These are phyloP conservation scores for Formica selysi DNA, from an alignment of 1,140 invertebrate species.

Conservation along the genomic window DNA sequence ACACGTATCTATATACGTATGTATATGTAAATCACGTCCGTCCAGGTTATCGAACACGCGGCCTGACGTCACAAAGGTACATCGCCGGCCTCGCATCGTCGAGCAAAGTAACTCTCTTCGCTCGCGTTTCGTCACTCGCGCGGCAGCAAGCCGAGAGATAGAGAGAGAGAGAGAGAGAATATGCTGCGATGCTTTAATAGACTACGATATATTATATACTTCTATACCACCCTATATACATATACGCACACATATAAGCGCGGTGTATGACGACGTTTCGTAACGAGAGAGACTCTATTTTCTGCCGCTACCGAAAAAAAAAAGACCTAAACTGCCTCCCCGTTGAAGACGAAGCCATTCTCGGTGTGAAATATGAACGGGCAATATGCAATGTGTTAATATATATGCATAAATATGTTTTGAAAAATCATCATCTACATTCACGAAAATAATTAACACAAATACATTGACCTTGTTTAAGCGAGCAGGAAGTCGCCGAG, in stretches of 20 bases:
- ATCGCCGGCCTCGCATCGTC: constrained; percentile 82
- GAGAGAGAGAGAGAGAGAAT: constrained; percentile 28
- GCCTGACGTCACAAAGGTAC: constrained; percentile 84
- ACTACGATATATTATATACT: constrained; percentile 39
- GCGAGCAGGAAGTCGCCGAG: too few species aligned
- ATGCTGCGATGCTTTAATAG: constrained; percentile 47
- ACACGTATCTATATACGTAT: neutral
- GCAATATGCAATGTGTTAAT: too few species aligned
- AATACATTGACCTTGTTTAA: too few species aligned
- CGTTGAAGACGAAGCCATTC: neutral
- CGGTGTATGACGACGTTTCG: constrained; percentile 31
- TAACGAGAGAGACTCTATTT: constrained; percentile 49
- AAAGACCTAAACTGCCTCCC: constrained; percentile 8
- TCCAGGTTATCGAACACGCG: constrained; percentile 83
- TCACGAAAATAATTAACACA: too few species aligned
- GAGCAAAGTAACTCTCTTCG: constrained; percentile 81
- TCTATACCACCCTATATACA: neutral
- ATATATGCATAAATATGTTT: too few species aligned
- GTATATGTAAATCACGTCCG: constrained; percentile 73
- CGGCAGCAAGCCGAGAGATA: constrained; percentile 65
- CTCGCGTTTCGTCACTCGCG: constrained; percentile 76
- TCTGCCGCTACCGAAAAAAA: constrained; percentile 43
- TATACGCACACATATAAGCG: neutral
- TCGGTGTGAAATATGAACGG: neutral
- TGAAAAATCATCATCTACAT: too few species aligned